Evolutionary conservation across 1,140 invertebrate genomes (phyloP), one percentile per base, ranked within the genome.

Genomic region (Sipha flava): DNA sequence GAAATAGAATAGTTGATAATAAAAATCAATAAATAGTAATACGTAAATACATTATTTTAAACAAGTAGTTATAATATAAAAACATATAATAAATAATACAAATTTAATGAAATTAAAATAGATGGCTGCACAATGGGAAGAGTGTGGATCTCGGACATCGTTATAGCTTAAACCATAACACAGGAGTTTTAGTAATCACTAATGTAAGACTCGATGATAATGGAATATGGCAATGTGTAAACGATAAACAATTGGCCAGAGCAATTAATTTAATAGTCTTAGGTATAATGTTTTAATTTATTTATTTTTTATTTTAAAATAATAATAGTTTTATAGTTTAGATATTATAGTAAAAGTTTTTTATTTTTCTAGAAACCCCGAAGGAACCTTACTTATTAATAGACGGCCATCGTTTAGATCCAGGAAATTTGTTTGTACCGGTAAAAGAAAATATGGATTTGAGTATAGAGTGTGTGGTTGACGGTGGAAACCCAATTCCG

Each of bases 401-500:
- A 84, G 92, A 94, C 85, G 92, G 92, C 9, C 86, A 92, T 16
- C 89, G 93, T 31, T 86, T 94, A 82, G 92, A 94, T 87, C 90
- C 92, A 0, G 92, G 92, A 80, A 94, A 94, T 86, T 90, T 92
- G 70, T 94, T 93, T 86, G 90, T 94, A 81, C 92, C 92, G 1
- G 92, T 93, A 12, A 90, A 92, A 83, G 93, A 94, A 85, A 92
- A 92, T 83, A 91, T 91, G 16, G 91, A 92, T 82, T 86, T 95
- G 40, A 91, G 90, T 54, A 88, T 95, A 70, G 89, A 92, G 81
- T 96, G 94, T 84, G 90, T 94, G 5, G 92, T 92, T 72, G 93
- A 94, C 85, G 92, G 93, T 81, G 93, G 93, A 2, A 92, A 93
- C 81, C 93, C 93, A 0, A 88, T 91, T 1, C 92, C 93, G 9